Conservation (phyloP, 1,140 invertebrate genomes). For the Scaptomyza hsui region DNA sequence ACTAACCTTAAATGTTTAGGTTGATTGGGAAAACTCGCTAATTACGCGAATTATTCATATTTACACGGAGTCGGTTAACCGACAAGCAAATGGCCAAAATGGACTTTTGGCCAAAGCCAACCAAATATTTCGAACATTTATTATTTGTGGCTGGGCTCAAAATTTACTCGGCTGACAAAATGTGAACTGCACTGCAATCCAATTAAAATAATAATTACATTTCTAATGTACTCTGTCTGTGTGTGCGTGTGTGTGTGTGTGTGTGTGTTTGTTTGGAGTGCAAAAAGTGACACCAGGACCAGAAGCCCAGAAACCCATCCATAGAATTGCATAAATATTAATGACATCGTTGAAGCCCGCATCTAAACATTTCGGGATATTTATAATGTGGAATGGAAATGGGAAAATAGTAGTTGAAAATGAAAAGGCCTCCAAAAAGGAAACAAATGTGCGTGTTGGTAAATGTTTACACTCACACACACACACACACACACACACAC, state of each 20-base stretch:
- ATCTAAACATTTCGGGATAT: constrained; percentile 8
- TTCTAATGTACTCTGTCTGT: constrained; percentile 66
- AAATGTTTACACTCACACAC: constrained; percentile 77
- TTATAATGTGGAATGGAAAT: constrained; percentile 3
- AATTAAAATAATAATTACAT: constrained; percentile 84
- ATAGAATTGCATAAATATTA: constrained; percentile 75
- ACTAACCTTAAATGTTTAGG: too few relatives aligned
- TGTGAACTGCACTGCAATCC: constrained; percentile 62
- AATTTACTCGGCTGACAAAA: constrained; percentile 50
- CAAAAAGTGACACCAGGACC: constrained; percentile 61
- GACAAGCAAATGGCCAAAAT: constrained; percentile 49
- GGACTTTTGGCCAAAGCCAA: constrained; percentile 24
- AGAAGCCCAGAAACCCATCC: neutral
- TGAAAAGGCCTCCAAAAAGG: constrained; percentile 19
- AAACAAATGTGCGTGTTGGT: constrained; percentile 73
- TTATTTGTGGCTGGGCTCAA: constrained; percentile 61
- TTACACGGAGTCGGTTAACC: constrained; percentile 71
- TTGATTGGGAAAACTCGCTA: constrained; percentile 36
- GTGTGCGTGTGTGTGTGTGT: constrained; percentile 19
- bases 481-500: constrained; percentile 48
- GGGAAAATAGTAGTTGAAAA: neutral
- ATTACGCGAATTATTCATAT: constrained; percentile 72
- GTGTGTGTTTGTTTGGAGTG: constrained; percentile 24
- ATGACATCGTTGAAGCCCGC: constrained; percentile 60
- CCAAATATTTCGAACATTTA: constrained; percentile 64